phyloP scores from a whole-genome alignment of 2,888 invertebrate species.

The Drosophila paracracens region DNA sequence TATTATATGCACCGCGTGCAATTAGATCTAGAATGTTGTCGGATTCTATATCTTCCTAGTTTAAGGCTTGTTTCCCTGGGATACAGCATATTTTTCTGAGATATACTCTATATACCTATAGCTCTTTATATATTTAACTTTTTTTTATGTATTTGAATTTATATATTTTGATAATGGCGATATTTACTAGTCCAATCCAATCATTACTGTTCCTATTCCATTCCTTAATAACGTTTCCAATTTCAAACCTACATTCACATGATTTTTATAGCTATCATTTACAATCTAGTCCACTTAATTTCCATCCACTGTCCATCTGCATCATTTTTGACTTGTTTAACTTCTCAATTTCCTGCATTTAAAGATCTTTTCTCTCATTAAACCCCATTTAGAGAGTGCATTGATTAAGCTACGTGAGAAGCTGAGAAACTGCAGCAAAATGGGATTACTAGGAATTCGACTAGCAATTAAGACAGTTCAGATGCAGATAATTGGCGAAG shows the following conservation, averaged over 20 bases:
- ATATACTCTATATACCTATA: too few relatives aligned
- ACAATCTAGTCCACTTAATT: not conserved
- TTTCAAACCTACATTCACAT: not conserved
- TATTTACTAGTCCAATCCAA: not conserved
- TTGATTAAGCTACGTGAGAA: slow-evolving; percentile 57
- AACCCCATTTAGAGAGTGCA: slow-evolving; percentile 11
- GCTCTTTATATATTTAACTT: too few relatives aligned
- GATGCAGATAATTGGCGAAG: slow-evolving; percentile 54
- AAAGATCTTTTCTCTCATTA: slow-evolving; percentile 12
- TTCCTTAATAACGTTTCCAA: not conserved
- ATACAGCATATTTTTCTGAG: too few relatives aligned
- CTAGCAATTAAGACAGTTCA: slow-evolving; percentile 55
- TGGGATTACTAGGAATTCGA: slow-evolving; percentile 54
- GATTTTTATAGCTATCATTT: not conserved
- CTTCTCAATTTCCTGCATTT: slow-evolving; percentile 34
- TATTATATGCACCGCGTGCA: not conserved
- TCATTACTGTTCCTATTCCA: not conserved
- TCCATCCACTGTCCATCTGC: slow-evolving; percentile 3
- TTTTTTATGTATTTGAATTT: too few relatives aligned
- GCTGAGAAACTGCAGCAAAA: not conserved
- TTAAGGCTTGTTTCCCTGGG: too few relatives aligned
- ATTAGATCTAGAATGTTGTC: too few relatives aligned
- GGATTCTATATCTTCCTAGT: too few relatives aligned
- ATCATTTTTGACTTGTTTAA: slow-evolving; percentile 9
- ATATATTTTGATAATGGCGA: not conserved